phyloP scores from a whole-genome alignment of 2,797 vertebrate species.

The Alfaro cultratus region DNA sequence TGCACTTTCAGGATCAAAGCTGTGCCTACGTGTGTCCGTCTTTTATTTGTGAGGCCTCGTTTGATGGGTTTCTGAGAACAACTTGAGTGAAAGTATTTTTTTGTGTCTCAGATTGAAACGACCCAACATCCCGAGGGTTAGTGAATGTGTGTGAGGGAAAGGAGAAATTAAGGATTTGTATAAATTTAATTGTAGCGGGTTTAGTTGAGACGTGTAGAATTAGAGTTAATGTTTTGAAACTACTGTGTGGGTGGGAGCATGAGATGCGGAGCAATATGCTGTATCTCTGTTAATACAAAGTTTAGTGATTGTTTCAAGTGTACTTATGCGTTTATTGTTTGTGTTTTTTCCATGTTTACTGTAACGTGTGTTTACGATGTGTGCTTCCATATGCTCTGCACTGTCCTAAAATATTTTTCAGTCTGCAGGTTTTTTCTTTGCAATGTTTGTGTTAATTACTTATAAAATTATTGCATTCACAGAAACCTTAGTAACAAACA shows the following conservation, averaged over 20 bases:
- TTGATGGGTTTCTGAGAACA: conserved; percentile 5
- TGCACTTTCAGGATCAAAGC: conserved; percentile 64
- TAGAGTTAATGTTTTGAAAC: conserved; percentile 29
- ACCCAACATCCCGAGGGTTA: conserved; percentile 18
- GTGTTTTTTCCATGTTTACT: conserved; percentile 46
- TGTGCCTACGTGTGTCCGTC: conserved; percentile 57
- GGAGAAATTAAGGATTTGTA: conserved; percentile 26
- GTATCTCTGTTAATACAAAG: conserved; percentile 36
- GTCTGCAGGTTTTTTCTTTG: conserved; percentile 11
- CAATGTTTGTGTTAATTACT: conserved; percentile 28
- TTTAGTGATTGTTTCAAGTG: conserved; percentile 66
- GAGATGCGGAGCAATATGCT: conserved; percentile 58
- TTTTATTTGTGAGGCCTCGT: conserved; percentile 33
- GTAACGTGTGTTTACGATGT: conserved; percentile 44
- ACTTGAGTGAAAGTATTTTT: conserved; percentile 21
- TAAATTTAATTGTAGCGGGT: conserved; percentile 20
- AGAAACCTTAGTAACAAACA: conserved; percentile 29
- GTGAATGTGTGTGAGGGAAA: conserved; percentile 18
- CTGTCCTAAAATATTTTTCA: conserved; percentile 7
- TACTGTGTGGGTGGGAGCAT: conserved; percentile 32
- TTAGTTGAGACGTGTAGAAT: conserved; percentile 20
- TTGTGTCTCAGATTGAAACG: conserved; percentile 26
- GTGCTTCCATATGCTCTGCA: conserved; percentile 34
- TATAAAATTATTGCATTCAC: conserved; percentile 28
- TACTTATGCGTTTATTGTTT: conserved; percentile 61